phyloP scores from a whole-genome alignment of 2,888 invertebrate genomes.

The Eristalis tenax region DNA sequence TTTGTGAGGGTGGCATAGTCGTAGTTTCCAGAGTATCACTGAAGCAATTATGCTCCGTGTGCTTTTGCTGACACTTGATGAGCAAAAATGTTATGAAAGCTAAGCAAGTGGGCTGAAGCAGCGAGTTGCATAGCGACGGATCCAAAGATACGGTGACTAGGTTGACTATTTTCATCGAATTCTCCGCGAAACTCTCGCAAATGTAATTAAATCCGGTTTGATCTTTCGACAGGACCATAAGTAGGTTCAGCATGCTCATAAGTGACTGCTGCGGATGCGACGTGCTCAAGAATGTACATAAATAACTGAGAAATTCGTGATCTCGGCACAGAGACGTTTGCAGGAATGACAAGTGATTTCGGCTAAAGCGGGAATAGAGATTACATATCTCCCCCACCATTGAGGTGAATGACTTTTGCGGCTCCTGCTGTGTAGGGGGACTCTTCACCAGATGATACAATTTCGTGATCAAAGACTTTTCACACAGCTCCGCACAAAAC shows the following conservation, averaged over 20 bases:
- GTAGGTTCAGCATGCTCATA: slow-evolving; percentile 66
- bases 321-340: slow-evolving; percentile 78
- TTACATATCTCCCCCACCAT: slow-evolving; percentile 78
- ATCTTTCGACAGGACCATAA: slow-evolving; percentile 76
- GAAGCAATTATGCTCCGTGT: slow-evolving; percentile 61
- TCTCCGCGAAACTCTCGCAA: slow-evolving; percentile 70
- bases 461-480: slow-evolving; percentile 74
- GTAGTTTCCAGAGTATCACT: slow-evolving; percentile 64
- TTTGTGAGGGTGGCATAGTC: neutral
- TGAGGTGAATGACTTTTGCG: slow-evolving; percentile 56
- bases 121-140: slow-evolving; percentile 47
- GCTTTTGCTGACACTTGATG: slow-evolving; percentile 74
- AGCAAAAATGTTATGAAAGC: slow-evolving; percentile 74
- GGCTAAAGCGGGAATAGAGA: slow-evolving; percentile 76
- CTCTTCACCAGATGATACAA: slow-evolving; percentile 76
- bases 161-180: slow-evolving; percentile 73
- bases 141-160: slow-evolving; percentile 74
- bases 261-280: slow-evolving; percentile 59
- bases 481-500: slow-evolving; percentile 74
- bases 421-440: slow-evolving; percentile 43
- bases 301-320: slow-evolving; percentile 66
- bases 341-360: slow-evolving; percentile 74
- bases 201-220: slow-evolving; percentile 74
- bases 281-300: slow-evolving; percentile 56
- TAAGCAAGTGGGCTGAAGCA: slow-evolving; percentile 74